Conservation (phyloP, 2,888 invertebrate genomes). For the Euplexia lucipara region DNA sequence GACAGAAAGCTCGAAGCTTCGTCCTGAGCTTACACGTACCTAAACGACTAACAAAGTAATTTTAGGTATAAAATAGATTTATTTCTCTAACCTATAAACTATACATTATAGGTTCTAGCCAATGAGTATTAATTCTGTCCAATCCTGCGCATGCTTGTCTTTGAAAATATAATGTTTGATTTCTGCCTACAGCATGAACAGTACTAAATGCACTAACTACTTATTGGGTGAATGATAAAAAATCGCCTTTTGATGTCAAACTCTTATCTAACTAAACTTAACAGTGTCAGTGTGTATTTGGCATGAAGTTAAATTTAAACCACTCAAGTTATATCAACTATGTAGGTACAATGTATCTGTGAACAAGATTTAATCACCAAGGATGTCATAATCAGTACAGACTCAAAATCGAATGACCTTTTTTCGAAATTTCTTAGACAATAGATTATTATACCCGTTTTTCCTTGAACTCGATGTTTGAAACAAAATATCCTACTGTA, state of each 20-base stretch:
- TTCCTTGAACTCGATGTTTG: neutral
- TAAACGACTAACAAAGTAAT: conserved; percentile 69
- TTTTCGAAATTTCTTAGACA: conserved; percentile 13
- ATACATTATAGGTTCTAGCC: conserved; percentile 75
- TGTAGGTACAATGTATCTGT: neutral
- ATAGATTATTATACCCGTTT: neutral
- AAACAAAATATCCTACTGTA: neutral
- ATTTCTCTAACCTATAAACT: conserved; percentile 83
- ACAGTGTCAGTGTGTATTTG: neutral
- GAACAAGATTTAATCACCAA: neutral
- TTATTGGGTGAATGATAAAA: conserved; percentile 6
- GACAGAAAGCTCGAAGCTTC: conserved; percentile 76
- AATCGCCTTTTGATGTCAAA: neutral
- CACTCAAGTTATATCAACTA: neutral
- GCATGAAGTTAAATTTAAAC: conserved; percentile 17
- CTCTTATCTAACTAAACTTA: neutral
- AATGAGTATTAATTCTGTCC: conserved; percentile 78
- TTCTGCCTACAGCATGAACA: conserved; percentile 22
- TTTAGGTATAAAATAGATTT: conserved; percentile 88
- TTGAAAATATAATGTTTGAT: conserved; percentile 21
- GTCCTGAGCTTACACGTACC: conserved; percentile 73
- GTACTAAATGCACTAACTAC: conserved; percentile 29
- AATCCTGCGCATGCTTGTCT: conserved; percentile 43
- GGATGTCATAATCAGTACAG: conserved; percentile 20
- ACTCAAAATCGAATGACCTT: conserved; percentile 12